phyloP scores from a whole-genome alignment of 2,797 vertebrate species.

The Iguana delicatissima region DNA sequence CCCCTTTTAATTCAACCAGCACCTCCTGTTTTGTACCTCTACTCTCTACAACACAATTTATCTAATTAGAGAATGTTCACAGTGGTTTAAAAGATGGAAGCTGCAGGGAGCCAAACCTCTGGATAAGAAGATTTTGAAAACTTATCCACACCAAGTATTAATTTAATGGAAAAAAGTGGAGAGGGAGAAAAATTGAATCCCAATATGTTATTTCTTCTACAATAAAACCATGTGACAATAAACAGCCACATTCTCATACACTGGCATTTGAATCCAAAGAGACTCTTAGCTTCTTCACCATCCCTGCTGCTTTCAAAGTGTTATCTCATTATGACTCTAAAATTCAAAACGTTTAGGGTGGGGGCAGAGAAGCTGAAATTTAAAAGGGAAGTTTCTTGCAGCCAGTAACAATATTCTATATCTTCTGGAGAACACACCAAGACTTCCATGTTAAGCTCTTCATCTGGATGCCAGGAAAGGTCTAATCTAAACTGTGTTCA shows the following conservation, averaged over 20 bases:
- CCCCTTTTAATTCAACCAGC: slow-evolving; percentile 78
- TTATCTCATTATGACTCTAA: slow-evolving; percentile 70
- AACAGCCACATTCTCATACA: slow-evolving; percentile 66
- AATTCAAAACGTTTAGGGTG: slow-evolving; percentile 70
- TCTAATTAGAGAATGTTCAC: slow-evolving; percentile 82
- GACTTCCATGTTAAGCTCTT: not conserved
- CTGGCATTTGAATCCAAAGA: slow-evolving; percentile 69
- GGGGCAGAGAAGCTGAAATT: not conserved
- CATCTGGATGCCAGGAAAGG: not conserved
- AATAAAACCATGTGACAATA: slow-evolving; percentile 72
- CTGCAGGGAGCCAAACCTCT: slow-evolving; percentile 75
- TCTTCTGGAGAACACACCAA: not conserved
- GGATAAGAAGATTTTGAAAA: slow-evolving; percentile 73
- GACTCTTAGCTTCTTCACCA: slow-evolving; percentile 63
- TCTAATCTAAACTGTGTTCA: not conserved
- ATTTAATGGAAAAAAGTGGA: slow-evolving; percentile 71
- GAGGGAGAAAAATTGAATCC: slow-evolving; percentile 72
- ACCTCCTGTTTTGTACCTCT: slow-evolving; percentile 80
- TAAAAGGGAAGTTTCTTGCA: not conserved
- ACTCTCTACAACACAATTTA: slow-evolving; percentile 81
- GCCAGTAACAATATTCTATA: not conserved
- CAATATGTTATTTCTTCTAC: slow-evolving; percentile 75
- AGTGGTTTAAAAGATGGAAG: slow-evolving; percentile 76
- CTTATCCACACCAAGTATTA: slow-evolving; percentile 79
- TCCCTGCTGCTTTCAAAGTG: slow-evolving; percentile 68